Evolutionary conservation across 2,888 invertebrate species (phyloP), one percentile per base, ranked within the genome.

Genomic region (Caenorhabditis zanzibari): DNA sequence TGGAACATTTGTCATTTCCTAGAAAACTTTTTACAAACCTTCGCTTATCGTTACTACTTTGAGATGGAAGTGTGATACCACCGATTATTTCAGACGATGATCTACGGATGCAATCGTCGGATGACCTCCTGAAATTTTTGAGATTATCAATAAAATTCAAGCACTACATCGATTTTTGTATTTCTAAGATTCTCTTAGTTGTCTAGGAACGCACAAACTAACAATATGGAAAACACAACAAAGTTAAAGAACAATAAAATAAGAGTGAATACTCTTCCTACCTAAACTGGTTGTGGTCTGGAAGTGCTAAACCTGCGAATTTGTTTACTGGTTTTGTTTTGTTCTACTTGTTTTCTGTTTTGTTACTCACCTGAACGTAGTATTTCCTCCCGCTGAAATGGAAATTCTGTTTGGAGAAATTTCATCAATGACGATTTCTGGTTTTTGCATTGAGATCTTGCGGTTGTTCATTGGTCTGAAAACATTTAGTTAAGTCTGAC

Each of bases 381-480:
- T 92, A 41, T 89, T 88, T 41, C 91, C 91, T 28, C 91, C 92
- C 10, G 87, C 88, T 4, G 91, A 89, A 26, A 92, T 92, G 24
- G 91, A 91, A 44, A 92, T 83, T 41, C 88, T 74, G 72, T 88
- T 87, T 4, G 86, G 87, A 6, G 90, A 88, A 9, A 92, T 89
- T 68, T 92, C 91, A 69, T 92, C 92, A 59, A 92, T 90, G 47
- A 92, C 86, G 64, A 92, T 92, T 83, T 91, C 90, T 38, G 92
- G 92, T 61, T 91, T 90, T 72, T 86, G 85, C 71, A 91, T 85
- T 38, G 90, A 89, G n/a, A 88, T 85, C 49, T 88, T 88, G 1
- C 91, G 85, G 77, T 87, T 86, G 76, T 80, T 82, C 74, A 85
- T 81, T 47, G 84, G 84, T 75, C 87, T 87, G 85, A 76, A 88